Base-by-base conservation (phyloP, 2,888 invertebrate species). In the Bruchidius siliquastri region DNA sequence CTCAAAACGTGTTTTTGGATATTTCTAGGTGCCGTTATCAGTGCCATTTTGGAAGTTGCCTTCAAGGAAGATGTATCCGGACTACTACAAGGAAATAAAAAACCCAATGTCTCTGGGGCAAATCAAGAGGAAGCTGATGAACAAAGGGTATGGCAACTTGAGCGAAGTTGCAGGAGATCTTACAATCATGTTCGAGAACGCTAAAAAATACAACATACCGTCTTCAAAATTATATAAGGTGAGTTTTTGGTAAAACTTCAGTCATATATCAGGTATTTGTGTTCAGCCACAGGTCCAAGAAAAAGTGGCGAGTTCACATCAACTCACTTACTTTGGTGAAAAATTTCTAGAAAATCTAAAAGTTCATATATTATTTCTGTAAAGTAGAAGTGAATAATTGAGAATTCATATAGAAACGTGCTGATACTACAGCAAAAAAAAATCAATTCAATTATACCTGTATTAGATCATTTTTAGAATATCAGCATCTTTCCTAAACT, bases 161-260 rank as follows among this genome's bases (percentile, higher is more conserved):
- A 94, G 93, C 30, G 96, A 97, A 85, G 92, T 99, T 68, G 96
- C 97, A 0, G 94, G 94, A 0, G 99, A 99, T 84, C 91, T 99
- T 89, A 97, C 96, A 84, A 91, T 97, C 71, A 96, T 99, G 93
- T 96, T 99, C 86, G 96, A 97, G 84, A 99, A 99, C 87, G 99
- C 99, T 18, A 95, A 94, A 84, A 92, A 93, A 81, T 97, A 96
- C 85, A 96, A 96, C 86, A 88, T 93, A 69, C 91, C 93, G 71
- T 92, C 93, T 68, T 95, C 96, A 68, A 91, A 92, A 80, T 89
- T 96, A 20, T 95, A 95, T 85, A 94, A 94, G 88, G 93, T 93
- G 86, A 84, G 77, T 73, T 21, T 18, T 13, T n/a, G n/a, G n/a
- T n/a, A n/a, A n/a, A n/a, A n/a, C n/a, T n/a, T n/a, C n/a, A n/a